A percentile compares a stretch with the other conserved stretches of the same genome.
Conservation (phyloP, 2,113 vertebrate genomes). For the Peromyscus leucopus region DNA sequence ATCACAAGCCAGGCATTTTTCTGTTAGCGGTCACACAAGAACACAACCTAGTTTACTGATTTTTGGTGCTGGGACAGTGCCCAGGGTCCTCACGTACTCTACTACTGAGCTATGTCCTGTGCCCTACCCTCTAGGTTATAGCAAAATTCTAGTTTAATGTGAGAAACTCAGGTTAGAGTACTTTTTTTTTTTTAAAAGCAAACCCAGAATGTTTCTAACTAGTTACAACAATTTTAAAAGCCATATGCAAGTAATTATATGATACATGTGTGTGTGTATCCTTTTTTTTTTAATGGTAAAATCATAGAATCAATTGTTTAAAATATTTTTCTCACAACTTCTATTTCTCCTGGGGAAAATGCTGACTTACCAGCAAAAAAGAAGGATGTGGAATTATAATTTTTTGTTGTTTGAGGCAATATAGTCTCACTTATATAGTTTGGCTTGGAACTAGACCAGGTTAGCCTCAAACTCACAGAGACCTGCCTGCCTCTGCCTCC, state of each 20-base stretch:
- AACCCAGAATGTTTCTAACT: not conserved
- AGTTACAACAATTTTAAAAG: constrained; percentile 41
- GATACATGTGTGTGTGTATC: not conserved
- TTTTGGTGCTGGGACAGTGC: not conserved
- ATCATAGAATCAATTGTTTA: constrained; percentile 33
- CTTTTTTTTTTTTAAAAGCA: not conserved
- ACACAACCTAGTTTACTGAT: not conserved
- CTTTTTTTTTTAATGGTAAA: constrained; percentile 16
- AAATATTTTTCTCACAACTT: constrained; percentile 51
- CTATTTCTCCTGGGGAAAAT: constrained; percentile 11
- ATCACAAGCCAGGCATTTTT: constrained; percentile 15
- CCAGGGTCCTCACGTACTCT: not conserved
- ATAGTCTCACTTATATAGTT: not conserved
- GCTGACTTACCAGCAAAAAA: constrained; percentile 22
- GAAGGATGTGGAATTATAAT: not conserved
- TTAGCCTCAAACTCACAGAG: not conserved
- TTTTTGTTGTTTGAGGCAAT: not conserved
- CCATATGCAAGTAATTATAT: constrained; percentile 31
- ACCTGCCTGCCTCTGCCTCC: not conserved
- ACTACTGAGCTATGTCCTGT: not conserved
- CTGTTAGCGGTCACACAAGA: constrained; percentile 1
- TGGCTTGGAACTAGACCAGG: not conserved
- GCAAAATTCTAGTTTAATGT: constrained; percentile 40
- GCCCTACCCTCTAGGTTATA: not conserved
- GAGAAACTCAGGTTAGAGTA: constrained; percentile 19